Conservation (phyloP, 2,797 vertebrate species). For the Mormyrops boulengeri region DNA sequence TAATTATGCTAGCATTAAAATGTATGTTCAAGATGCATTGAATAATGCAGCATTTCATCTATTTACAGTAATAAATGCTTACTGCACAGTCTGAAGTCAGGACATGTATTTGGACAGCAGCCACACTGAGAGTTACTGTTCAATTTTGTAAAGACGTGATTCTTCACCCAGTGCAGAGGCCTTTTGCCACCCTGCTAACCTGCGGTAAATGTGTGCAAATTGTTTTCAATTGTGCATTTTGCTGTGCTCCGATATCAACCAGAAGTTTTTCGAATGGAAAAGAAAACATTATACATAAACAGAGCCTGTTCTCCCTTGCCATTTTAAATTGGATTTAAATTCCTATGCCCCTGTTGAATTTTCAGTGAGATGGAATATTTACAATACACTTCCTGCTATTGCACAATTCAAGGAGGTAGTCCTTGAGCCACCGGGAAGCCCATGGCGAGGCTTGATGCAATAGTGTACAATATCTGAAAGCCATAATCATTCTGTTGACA, state of each 20-base stretch:
- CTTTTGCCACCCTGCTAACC: neutral
- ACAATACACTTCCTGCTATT: conserved; percentile 17
- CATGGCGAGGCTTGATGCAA: neutral
- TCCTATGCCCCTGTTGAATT: neutral
- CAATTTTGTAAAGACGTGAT: neutral
- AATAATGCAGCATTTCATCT: conserved; percentile 11
- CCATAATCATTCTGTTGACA: neutral
- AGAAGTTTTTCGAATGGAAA: neutral
- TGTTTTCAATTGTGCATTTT: neutral
- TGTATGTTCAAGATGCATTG: conserved; percentile 1
- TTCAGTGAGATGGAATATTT: conserved; percentile 16
- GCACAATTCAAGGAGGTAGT: conserved; percentile 19
- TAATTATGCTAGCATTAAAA: conserved; percentile 6
- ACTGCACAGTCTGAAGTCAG: neutral
- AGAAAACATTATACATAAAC: neutral
- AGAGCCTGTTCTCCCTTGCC: neutral
- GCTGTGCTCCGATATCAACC: neutral
- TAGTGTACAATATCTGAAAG: neutral
- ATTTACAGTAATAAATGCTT: conserved; percentile 18
- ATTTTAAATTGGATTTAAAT: neutral
- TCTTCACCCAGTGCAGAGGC: neutral
- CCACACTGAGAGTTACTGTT: neutral
- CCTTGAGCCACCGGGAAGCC: conserved; percentile 1
- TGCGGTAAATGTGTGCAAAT: neutral
- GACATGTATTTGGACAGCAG: neutral